Base-by-base conservation (phyloP, 2,113 vertebrate genomes). In the Acrocephalus arundinaceus region DNA sequence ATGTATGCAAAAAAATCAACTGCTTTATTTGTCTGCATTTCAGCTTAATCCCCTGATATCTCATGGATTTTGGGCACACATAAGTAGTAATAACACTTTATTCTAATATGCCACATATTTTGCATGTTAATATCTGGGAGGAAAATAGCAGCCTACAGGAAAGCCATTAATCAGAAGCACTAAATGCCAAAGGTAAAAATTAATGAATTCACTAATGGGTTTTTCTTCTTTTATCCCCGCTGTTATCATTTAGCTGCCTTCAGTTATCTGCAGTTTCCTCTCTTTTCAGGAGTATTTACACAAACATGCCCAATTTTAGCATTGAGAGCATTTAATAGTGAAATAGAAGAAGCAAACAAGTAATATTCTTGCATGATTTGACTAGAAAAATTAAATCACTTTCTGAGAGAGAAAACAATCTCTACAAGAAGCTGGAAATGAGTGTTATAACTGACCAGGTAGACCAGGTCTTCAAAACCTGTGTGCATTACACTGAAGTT, bases 101-200 rank as follows among this genome's bases (percentile, higher is more conserved):
- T 85, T 91, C 63, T 94, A 80, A 41, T 61, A 48, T 46, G 58
- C 45, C 31, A 82, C 78, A 18, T 79, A 85, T 91, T 95, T 81
- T 91, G 85, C 71, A 76, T 92, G 33, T 85, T 94, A 89, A 80
- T 87, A 83, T 83, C 46, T 35, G 55, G 57, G 59, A 83, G 30
- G 58, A 88, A 94, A 96, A 94, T 66, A 89, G 84, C 73, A 81
- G 66, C 28, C 82, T 87, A 85, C 66, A 73, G 55, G 51, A 95
- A 93, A 94, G 43, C 58, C 66, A 83, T 96, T 95, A 93, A 89
- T 95, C 81, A 79, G 74, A 76, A 91, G 71, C 58, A 76, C 37
- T 58, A 85, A 87, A 96, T 94, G 85, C 58, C 85, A 95, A 85
- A 87, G 75, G 85, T 89, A 96, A 96, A 96, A 95, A 89, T 70